A percentile compares a stretch with the other conserved stretches of the same genome.
phyloP scores from a whole-genome alignment of 2,797 vertebrate species.

The Merluccius polli region DNA sequence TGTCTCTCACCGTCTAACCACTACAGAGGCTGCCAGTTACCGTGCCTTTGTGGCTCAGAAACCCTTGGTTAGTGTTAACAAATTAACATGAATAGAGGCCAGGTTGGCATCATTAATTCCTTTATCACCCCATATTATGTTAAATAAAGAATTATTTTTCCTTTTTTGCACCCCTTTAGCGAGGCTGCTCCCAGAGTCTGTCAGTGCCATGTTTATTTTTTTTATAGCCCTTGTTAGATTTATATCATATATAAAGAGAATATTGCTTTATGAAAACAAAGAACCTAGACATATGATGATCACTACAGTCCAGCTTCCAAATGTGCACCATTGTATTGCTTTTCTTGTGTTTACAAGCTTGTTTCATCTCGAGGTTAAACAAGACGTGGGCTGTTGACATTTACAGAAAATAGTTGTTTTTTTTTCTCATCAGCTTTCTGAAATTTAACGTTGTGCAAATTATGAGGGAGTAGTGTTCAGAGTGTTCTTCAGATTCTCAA shows the following conservation, averaged over 20 bases:
- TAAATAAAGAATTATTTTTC: slow-evolving; percentile 2
- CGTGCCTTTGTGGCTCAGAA: slow-evolving; percentile 27
- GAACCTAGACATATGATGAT: background rate
- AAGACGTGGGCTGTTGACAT: no score
- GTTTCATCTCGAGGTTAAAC: background rate
- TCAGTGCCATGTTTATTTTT: no score
- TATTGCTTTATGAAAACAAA: background rate
- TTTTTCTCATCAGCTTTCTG: background rate
- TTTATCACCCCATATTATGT: slow-evolving; percentile 21
- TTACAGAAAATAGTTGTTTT: background rate
- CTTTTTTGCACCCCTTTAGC: background rate
- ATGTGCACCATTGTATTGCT: background rate
- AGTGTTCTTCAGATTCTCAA: background rate
- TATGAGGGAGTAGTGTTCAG: background rate
- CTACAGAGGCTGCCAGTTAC: slow-evolving; percentile 30
- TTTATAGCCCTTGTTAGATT: no score
- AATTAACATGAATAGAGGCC: slow-evolving; percentile 25
- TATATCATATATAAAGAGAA: background rate
- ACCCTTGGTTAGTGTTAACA: slow-evolving; percentile 21
- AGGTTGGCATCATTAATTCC: slow-evolving; percentile 20
- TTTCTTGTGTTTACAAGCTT: background rate
- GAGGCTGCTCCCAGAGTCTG: no score
- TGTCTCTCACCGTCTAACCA: slow-evolving; percentile 31
- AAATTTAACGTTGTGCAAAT: background rate
- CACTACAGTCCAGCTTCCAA: background rate